Percentiles rank a stretch among this genome's conserved stretches.
phyloP scores from a whole-genome alignment of 2,797 vertebrate species.

The Dromococcyx pavoninus region DNA sequence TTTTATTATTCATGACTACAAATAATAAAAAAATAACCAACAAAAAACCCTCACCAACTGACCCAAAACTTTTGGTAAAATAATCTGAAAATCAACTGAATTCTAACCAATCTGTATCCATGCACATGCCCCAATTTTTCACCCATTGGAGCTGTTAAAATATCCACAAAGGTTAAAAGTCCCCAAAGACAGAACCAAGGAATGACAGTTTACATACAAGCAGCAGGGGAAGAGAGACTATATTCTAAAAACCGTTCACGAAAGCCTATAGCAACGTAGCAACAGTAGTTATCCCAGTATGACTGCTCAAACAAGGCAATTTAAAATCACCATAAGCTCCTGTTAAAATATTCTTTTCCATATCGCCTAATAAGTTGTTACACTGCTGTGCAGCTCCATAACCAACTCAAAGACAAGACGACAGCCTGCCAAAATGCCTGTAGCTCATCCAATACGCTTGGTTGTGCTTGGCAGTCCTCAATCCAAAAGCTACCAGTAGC shows the following conservation, averaged over 20 bases:
- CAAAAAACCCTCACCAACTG: too few relatives aligned
- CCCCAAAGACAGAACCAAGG: rapidly evolving
- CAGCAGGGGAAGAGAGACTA: neutral
- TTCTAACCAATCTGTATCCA: neutral
- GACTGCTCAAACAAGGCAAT: neutral
- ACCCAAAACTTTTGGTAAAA: too few relatives aligned
- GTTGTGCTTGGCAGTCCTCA: neutral
- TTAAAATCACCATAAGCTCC: neutral
- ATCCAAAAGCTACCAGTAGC: neutral
- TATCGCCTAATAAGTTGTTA: neutral
- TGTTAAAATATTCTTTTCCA: neutral
- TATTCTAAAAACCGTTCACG: rapidly evolving
- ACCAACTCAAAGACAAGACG: neutral
- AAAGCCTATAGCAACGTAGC: neutral
- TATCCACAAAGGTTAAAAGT: too few relatives aligned
- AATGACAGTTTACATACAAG: neutral
- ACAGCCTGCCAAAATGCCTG: neutral
- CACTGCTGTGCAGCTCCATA: neutral
- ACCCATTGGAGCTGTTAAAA: neutral
- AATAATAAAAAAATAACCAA: neutral
- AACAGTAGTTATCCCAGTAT: neutral
- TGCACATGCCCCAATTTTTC: neutral
- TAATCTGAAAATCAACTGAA: neutral
- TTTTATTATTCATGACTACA: neutral
- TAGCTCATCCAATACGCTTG: neutral